These are phyloP conservation scores for cattle (Bos taurus) DNA, from an alignment of 2,113 vertebrate genomes.

Conservation along the genomic window DNA sequence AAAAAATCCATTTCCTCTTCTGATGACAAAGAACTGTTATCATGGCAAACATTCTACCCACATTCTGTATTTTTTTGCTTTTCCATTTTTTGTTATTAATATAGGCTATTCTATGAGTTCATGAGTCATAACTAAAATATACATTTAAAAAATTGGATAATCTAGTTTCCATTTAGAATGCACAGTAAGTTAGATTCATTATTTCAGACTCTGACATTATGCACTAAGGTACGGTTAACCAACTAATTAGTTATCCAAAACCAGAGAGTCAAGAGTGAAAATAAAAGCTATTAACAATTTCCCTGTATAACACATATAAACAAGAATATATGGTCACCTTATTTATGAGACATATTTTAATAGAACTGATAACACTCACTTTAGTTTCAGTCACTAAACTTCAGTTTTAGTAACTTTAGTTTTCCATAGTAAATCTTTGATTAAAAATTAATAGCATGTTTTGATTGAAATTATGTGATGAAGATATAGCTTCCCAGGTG, in stretches of 20 bases:
- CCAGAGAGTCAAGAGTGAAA: background rate
- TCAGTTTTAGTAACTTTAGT: background rate
- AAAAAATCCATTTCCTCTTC: too few relatives aligned
- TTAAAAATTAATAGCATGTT: background rate
- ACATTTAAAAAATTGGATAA: background rate
- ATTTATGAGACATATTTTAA: background rate
- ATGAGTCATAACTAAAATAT: background rate
- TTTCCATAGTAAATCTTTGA: background rate
- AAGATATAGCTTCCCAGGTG: background rate
- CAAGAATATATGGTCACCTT: background rate
- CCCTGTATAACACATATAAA: background rate
- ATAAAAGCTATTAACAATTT: background rate
- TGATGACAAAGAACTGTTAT: too few relatives aligned
- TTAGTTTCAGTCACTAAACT: background rate
- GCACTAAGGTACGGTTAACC: background rate
- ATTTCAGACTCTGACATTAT: background rate
- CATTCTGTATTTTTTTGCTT: background rate
- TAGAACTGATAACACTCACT: background rate
- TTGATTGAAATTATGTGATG: background rate
- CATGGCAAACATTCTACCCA: background rate
- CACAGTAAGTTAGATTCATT: background rate
- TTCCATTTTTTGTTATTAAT: background rate
- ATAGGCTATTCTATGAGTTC: background rate
- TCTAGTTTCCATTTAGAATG: background rate
- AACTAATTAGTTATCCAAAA: background rate